Conservation (phyloP, 2,797 vertebrate species). For the Cuculus canorus region DNA sequence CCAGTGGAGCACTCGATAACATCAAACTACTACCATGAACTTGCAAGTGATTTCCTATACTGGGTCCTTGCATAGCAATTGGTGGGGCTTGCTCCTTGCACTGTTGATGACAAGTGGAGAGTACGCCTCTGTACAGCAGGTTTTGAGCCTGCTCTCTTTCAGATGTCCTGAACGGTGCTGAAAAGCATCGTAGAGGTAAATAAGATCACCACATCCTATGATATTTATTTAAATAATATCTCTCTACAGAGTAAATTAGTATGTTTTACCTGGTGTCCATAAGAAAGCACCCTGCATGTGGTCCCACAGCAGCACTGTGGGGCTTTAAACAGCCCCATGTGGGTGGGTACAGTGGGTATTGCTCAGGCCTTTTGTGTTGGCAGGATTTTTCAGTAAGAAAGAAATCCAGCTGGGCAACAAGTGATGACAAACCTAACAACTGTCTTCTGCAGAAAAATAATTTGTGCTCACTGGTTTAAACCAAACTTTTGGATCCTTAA, state of each 20-base stretch:
- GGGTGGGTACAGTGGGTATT: neutral
- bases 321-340: neutral
- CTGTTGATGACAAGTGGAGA: neutral
- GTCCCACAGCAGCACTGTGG: neutral
- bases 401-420: neutral
- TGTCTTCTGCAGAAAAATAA: neutral
- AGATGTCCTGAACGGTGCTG: neutral
- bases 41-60: neutral
- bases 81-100: neutral
- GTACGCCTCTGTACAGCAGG: no score
- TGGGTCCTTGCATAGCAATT: neutral
- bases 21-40: neutral
- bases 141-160: neutral
- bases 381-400: neutral
- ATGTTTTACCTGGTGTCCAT: neutral
- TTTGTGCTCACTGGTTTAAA: neutral
- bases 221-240: neutral
- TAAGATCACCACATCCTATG: neutral
- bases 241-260: neutral
- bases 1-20: neutral
- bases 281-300: neutral
- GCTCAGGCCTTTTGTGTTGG: neutral
- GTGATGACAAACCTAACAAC: neutral
- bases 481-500: neutral
- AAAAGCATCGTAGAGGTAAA: accelerated